Conservation (phyloP, 2,888 invertebrate genomes). For the Homarus gammarus region DNA sequence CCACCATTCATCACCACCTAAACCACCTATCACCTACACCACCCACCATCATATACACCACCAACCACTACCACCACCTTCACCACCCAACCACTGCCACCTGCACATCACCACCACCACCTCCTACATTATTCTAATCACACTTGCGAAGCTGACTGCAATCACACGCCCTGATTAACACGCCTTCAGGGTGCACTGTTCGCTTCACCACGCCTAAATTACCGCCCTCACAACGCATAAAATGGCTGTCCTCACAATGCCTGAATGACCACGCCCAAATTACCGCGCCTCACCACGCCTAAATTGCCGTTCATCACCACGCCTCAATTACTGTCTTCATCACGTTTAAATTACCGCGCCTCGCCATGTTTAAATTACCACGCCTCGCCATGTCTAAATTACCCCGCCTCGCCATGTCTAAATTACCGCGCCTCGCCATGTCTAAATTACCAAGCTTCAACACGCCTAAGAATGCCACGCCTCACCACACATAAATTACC, state of each 20-base stretch:
- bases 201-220: not conserved
- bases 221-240: not conserved
- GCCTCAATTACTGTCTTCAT: no score
- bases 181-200: not conserved
- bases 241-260: not conserved
- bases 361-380: not conserved
- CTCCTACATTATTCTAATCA: constrained; percentile 18
- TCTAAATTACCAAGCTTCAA: not conserved
- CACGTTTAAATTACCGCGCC: not conserved
- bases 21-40: not conserved
- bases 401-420: not conserved
- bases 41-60: not conserved
- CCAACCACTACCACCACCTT: not conserved
- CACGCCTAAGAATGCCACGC: not conserved
- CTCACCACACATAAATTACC: no score
- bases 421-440: no score
- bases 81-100: no score
- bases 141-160: not conserved
- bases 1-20: not conserved
- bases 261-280: not conserved
- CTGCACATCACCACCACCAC: not conserved
- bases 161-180: constrained; percentile 21
- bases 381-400: not conserved
- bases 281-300: not conserved
- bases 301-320: not conserved